These are phyloP conservation scores for Paramormyrops kingsleyae DNA, from an alignment of 2,113 vertebrate genomes.

Conservation along the genomic window DNA sequence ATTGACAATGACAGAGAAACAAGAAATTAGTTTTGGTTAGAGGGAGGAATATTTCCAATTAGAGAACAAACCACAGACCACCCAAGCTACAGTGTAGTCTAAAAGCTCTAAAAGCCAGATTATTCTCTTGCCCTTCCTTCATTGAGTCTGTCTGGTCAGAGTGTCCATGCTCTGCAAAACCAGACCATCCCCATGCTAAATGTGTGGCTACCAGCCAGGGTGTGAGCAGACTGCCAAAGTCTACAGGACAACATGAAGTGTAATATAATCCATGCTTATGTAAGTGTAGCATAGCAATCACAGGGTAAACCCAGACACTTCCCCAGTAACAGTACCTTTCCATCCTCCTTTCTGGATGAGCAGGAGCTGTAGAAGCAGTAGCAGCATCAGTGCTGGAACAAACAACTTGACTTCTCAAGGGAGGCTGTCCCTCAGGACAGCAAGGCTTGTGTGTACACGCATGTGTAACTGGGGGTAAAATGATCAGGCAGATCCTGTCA, in stretches of 20 bases:
- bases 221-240: not conserved
- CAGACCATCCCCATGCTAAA: not conserved
- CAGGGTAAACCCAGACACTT: not conserved
- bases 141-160: not conserved
- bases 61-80: not conserved
- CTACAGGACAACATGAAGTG: not conserved
- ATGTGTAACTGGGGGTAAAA: not conserved
- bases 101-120: not conserved
- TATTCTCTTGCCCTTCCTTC: not conserved
- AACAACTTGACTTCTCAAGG: not conserved
- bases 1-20: constrained; percentile 21
- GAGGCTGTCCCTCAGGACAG: not conserved
- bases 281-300: not conserved
- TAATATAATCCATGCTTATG: not conserved
- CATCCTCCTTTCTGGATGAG: not conserved
- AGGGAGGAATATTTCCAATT: constrained; percentile 41
- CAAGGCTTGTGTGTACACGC: not conserved
- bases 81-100: not conserved
- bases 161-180: not conserved
- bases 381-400: not conserved
- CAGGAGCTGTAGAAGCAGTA: not conserved
- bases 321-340: constrained; percentile 24
- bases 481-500: not conserved
- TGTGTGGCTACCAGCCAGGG: not conserved
- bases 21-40: constrained; percentile 34